phyloP scores from a whole-genome alignment of 2,797 vertebrate genomes.

The Notolepis coatsorum region DNA sequence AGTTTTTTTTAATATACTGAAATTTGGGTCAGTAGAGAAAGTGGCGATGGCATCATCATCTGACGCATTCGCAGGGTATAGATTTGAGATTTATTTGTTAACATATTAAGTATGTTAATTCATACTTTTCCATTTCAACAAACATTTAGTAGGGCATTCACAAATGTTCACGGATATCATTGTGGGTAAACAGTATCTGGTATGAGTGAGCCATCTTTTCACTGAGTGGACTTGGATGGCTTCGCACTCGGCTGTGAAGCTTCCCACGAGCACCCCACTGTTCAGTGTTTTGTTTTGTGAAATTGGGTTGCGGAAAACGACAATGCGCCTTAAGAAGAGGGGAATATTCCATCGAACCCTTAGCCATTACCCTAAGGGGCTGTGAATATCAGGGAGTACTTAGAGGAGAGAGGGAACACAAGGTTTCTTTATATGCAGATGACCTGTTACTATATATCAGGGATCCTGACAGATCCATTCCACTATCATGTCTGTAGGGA shows the following conservation, averaged over 20 bases:
- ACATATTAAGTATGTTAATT: not conserved
- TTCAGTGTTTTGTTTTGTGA: constrained; percentile 56
- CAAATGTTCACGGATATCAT: constrained; percentile 11
- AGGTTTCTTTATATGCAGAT: too few species aligned
- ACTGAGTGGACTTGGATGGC: constrained; percentile 28
- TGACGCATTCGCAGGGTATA: not conserved
- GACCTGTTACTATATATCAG: too few species aligned
- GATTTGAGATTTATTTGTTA: not conserved
- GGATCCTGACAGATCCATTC: too few species aligned
- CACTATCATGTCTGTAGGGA: too few species aligned
- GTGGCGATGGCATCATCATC: constrained; percentile 1
- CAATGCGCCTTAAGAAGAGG: constrained; percentile 40
- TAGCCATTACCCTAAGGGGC: too few species aligned
- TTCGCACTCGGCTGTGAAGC: not conserved
- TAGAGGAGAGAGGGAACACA: too few species aligned
- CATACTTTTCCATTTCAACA: not conserved
- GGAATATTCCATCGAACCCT: too few species aligned
- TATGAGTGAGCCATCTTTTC: constrained; percentile 21
- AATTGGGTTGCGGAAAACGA: constrained; percentile 53
- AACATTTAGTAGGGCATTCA: constrained; percentile 1
- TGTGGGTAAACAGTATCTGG: not conserved
- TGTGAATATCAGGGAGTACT: too few species aligned
- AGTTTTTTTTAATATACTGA: not conserved
- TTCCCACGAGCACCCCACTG: not conserved
- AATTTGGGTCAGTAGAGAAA: constrained; percentile 11